These are phyloP conservation scores for Polyommatus iphigenia DNA, from an alignment of 2,888 invertebrate genomes.

Conservation along the genomic window DNA sequence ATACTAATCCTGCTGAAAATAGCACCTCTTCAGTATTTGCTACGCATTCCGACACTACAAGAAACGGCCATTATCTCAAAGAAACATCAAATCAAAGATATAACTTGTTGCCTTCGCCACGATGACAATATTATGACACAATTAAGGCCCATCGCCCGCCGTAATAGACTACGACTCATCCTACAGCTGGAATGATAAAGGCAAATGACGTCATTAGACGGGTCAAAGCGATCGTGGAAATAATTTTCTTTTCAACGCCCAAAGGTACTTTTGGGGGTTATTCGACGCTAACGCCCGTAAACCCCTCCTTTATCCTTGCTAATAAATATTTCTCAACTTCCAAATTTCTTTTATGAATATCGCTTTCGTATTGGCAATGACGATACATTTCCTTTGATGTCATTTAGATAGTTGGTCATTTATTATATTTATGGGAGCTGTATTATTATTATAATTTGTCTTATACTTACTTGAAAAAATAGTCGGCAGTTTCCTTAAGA, in stretches of 20 bases:
- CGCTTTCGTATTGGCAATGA: conserved; percentile 14
- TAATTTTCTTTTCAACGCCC: conserved; percentile 47
- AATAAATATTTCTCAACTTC: conserved; percentile 40
- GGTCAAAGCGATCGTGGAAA: conserved; percentile 46
- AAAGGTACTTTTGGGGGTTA: conserved; percentile 44
- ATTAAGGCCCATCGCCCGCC: not conserved
- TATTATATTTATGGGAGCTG: not conserved
- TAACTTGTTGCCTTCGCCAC: not conserved
- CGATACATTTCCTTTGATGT: not conserved
- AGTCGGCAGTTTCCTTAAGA: no score
- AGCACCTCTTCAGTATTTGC: no score
- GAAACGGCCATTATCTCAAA: no score
- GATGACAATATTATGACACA: conserved; percentile 5
- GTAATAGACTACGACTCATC: conserved; percentile 40
- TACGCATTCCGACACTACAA: not conserved
- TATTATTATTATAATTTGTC: not conserved
- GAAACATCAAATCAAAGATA: not conserved
- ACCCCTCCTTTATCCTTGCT: conserved; percentile 42
- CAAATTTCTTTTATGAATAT: conserved; percentile 37
- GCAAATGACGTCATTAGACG: conserved; percentile 49
- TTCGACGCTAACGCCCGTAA: conserved; percentile 43
- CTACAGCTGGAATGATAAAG: conserved; percentile 48
- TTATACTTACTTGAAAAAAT: no score
- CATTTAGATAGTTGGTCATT: conserved; percentile 1
- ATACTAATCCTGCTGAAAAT: no score